These are phyloP conservation scores for Drosophila pallidifrons DNA, from an alignment of 1,140 invertebrate species.

Conservation along the genomic window DNA sequence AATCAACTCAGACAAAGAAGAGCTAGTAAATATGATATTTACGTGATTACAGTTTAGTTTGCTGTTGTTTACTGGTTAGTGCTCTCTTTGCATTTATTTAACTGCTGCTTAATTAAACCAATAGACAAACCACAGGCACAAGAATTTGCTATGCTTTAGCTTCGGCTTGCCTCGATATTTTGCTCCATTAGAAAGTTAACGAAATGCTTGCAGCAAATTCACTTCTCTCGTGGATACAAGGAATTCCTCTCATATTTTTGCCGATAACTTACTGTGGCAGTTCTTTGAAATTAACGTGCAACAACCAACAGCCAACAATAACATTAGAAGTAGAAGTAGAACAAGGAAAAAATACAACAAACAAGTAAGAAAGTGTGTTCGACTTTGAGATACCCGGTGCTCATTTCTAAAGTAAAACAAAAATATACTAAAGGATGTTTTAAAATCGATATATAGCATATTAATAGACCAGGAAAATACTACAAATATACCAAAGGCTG, in stretches of 20 bases:
- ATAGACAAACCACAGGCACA: slow-evolving; percentile 16
- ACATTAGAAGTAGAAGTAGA: background rate
- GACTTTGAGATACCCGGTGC: no score
- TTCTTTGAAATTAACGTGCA: slow-evolving; percentile 26
- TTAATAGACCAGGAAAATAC: no score
- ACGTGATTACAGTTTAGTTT: background rate
- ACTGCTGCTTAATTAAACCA: slow-evolving; percentile 28
- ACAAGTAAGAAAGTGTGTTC: no score
- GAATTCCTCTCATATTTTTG: slow-evolving; percentile 26
- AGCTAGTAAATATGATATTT: no score
- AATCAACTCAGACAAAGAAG: no score
- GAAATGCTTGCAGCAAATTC: slow-evolving; percentile 2
- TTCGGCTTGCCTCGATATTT: background rate
- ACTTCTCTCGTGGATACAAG: slow-evolving; percentile 2
- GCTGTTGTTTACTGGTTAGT: background rate
- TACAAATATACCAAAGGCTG: no score
- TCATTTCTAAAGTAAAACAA: no score
- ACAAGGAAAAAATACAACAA: no score
- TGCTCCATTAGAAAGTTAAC: slow-evolving; percentile 23
- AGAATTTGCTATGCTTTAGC: slow-evolving; percentile 2
- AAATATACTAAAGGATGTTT: no score
- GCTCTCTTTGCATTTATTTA: slow-evolving; percentile 11
- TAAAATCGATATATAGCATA: no score
- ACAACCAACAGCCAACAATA: background rate
- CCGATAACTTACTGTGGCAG: slow-evolving; percentile 23